Evolutionary conservation across 2,888 invertebrate species (phyloP), one percentile per base, ranked within the genome.

Genomic region (Podotricha telesiphe): DNA sequence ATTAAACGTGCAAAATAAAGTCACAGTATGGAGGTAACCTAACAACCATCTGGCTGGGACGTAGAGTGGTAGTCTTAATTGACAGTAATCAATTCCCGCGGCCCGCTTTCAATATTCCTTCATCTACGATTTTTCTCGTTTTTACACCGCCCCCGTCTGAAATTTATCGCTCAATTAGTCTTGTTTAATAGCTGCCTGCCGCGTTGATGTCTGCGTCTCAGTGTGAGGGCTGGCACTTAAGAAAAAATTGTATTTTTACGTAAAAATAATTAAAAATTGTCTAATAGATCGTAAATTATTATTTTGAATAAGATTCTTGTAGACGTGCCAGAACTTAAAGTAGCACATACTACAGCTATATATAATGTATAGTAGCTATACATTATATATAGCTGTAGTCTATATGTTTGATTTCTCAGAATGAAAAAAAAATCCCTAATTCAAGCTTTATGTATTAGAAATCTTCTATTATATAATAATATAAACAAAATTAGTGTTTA

Each of bases 131-230:
- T 86, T 86, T 85, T 90, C 89, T 89, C 87, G 87, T 89, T 90
- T 90, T 91, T 91, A 88, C 86, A 86, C 87, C 89, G 88, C 84
- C 84, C 89, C 85, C 88, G 88, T 86, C 89, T 88, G 85, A 90
- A 91, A 93, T 93, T 93, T 93, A 93, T 93, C 92, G 93, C 93
- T 93, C 93, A 93, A 93, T 93, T 93, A 93, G 93, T 93, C 93
- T 93, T 93, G 92, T 93, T 93, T 93, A 93, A 93, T 93, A 93
- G 93, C 91, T 86, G 91, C 91, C 91, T 88, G 91, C 91, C 89
- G 88, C 86, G 88, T 89, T 91, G 91, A 91, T 93, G 93, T 92
- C 93, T 92, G 89, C 91, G 88, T 87, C 90, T 86, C 87, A 85
- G 82, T 80, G 80, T 55, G 76, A 93, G 92, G 93, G 93, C 73